Evolutionary conservation across 2,888 invertebrate species (phyloP), one percentile per base, ranked within the genome.

Genomic region (Amphipyra tragopoginis): DNA sequence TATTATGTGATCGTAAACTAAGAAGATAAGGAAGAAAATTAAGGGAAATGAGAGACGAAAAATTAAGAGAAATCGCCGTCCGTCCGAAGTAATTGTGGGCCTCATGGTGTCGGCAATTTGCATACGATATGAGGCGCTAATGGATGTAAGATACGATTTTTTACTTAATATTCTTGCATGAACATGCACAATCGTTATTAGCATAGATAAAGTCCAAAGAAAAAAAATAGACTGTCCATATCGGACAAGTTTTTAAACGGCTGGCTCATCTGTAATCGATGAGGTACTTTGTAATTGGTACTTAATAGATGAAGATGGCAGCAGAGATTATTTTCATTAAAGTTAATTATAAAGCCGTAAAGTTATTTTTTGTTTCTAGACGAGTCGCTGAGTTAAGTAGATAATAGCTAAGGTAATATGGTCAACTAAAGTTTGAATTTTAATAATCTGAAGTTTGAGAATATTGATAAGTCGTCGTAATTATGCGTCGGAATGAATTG

Each of bases 91-190:
- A 93, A 93, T 92, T 91, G 89, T 87, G 72, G 85, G 81, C 77
- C 77, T 74, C 74, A 68, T 81, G 81, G 83, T 80, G 83, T 82
- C 75, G 75, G 86, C 88, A 91, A 93, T 94, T 93, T 93, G 93
- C 93, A 93, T 93, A 90, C 78, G 84, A 87, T 90, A 92, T 92
- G 91, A 91, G 87, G 90, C 86, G 91, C 86, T 93, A 93, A 93
- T 93, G 89, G 88, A 79, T 86, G 88, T 88, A 86, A 89, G 86
- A 89, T 88, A 89, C 84, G 81, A 83, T 85, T 89, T 88, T 88
- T 88, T 87, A 86, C 86, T 86, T 83, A 89, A 90, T 89, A 89
- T 86, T 89, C 86, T 85, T 85, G 78, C 83, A 83, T 84, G 87
- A 83, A 81, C 83, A 83, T 87, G 87, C 82, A 82, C 87, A 87